Percentiles rank a stretch among this genome's conserved stretches.
Evolutionary conservation across 2,113 vertebrate genomes (phyloP).

Genomic region (Corythornis cristatus): DNA sequence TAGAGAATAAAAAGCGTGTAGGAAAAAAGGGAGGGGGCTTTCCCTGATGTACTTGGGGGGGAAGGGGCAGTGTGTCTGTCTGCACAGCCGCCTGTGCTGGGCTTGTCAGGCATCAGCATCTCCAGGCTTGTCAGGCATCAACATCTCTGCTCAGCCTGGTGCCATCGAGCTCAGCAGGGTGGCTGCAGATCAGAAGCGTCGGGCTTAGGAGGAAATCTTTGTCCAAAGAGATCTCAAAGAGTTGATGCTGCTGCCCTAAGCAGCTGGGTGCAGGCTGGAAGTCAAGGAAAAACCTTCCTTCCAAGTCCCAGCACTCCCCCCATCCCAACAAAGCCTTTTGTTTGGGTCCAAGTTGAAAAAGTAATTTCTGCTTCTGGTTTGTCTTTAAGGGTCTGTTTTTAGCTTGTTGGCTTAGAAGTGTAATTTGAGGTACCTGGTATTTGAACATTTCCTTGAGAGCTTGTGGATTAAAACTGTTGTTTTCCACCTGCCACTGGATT

Average conservation of each 20-base stretch:
- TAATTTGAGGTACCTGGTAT: neutral
- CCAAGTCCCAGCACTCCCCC: neutral
- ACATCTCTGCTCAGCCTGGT: too few species aligned
- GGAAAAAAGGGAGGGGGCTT: fast-evolving
- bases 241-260: neutral
- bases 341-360: neutral
- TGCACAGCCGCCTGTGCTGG: fast-evolving
- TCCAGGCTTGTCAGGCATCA: neutral
- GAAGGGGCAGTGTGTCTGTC: fast-evolving
- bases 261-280: neutral
- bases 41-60: neutral
- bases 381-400: neutral
- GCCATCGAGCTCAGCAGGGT: neutral
- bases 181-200: neutral
- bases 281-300: neutral
- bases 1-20: neutral
- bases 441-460: neutral
- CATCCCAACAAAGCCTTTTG: neutral
- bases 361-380: neutral
- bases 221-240: neutral
- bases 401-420: neutral
- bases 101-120: too few species aligned
- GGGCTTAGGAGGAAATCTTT: neutral
- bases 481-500: fast-evolving
- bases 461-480: neutral